Evolutionary conservation across 2,113 vertebrate genomes (phyloP).

Genomic region (Anoura caudifer): DNA sequence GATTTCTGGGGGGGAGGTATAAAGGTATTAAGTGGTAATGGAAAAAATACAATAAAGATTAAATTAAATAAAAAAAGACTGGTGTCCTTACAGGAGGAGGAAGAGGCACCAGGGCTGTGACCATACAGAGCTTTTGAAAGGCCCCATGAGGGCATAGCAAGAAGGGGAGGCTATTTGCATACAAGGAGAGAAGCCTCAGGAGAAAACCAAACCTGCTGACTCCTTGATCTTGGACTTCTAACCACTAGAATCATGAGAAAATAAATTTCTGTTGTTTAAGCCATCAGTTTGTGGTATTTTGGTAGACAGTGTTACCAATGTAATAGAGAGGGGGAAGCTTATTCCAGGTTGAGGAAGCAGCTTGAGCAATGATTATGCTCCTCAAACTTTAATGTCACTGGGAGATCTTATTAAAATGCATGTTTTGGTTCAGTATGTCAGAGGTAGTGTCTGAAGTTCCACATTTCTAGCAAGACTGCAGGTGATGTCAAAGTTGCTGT

Average conservation of each 20-base stretch:
- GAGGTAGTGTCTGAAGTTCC: background rate
- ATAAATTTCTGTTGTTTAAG: background rate
- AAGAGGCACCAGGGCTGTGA: background rate
- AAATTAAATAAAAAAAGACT: background rate
- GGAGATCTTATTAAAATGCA: background rate
- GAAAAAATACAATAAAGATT: too few species aligned
- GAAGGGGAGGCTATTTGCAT: background rate
- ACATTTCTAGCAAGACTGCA: background rate
- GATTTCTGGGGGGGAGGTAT: too few species aligned
- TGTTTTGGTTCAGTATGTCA: background rate
- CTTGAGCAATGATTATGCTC: background rate
- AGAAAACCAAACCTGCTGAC: background rate
- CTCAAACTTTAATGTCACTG: background rate
- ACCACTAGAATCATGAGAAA: background rate
- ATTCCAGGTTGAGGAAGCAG: background rate
- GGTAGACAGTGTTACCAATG: background rate
- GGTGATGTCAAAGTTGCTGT: background rate
- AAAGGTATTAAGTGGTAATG: too few species aligned
- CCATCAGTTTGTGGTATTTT: background rate
- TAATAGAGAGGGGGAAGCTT: background rate
- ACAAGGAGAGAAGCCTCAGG: background rate
- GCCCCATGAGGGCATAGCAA: rapidly evolving
- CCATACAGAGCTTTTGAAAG: background rate
- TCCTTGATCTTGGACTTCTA: background rate
- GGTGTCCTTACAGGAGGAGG: background rate